phyloP scores from a whole-genome alignment of 1,140 invertebrate genomes.

The Parasteatoda tepidariorum region DNA sequence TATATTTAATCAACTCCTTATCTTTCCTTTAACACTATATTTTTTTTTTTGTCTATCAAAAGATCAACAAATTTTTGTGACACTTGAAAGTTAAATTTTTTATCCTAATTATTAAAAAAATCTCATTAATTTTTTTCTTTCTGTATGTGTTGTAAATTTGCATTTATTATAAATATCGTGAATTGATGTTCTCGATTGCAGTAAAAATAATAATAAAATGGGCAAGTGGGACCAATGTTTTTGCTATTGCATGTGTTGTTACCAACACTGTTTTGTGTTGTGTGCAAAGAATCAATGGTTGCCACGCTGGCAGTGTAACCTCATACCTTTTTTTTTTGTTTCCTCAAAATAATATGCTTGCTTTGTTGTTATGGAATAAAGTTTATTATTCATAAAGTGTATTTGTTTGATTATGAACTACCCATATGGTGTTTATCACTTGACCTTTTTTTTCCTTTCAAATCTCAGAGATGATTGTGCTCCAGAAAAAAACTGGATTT shows the following conservation, averaged over 20 bases:
- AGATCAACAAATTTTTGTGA: background rate
- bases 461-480: no score
- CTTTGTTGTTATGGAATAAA: slow-evolving; percentile 61
- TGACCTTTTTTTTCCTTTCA: no score
- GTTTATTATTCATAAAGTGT: slow-evolving; percentile 55
- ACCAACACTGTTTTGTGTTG: background rate
- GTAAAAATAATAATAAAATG: background rate
- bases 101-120: no score
- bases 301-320: slow-evolving; percentile 59
- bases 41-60: no score
- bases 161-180: background rate
- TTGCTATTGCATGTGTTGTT: background rate
- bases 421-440: background rate
- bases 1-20: no score
- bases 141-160: background rate
- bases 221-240: background rate
- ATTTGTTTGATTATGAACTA: background rate
- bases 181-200: background rate
- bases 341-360: slow-evolving; percentile 55
- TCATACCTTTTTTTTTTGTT: slow-evolving; percentile 29
- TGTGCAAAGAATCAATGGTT: slow-evolving; percentile 33
- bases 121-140: no score
- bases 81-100: no score
- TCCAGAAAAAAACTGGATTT: no score
- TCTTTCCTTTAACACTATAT: no score